A percentile compares a stretch with the other conserved stretches of the same genome.
phyloP scores from a whole-genome alignment of 2,797 vertebrate species.

The Lateolabrax maculatus region DNA sequence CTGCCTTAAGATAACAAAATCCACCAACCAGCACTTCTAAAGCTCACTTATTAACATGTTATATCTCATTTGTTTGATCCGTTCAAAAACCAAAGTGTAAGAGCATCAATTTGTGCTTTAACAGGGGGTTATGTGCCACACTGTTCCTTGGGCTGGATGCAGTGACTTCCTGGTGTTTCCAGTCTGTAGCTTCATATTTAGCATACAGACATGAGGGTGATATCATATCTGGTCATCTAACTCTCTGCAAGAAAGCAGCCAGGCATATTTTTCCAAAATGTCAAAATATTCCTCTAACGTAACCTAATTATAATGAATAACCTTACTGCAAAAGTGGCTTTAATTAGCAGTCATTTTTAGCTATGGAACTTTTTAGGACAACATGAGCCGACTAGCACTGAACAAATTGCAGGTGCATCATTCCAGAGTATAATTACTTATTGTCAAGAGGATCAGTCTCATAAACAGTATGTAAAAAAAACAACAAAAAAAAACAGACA shows the following conservation, averaged over 20 bases:
- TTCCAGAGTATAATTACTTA: constrained; percentile 8
- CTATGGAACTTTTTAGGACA: neutral
- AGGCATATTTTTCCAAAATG: neutral
- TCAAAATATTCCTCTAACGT: neutral
- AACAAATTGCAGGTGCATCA: constrained; percentile 8
- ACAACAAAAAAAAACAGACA: constrained; percentile 31
- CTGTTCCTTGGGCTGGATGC: neutral
- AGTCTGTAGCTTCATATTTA: neutral
- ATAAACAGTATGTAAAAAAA: constrained; percentile 24
- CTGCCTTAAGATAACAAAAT: too few relatives aligned
- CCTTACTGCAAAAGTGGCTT: neutral
- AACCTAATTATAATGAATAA: neutral
- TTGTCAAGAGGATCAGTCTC: constrained; percentile 13
- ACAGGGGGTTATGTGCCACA: neutral
- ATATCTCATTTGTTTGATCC: neutral
- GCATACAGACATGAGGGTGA: neutral
- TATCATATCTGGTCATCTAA: neutral
- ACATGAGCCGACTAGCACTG: neutral
- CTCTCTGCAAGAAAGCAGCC: neutral
- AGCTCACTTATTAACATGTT: neutral
- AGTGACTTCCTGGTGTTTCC: neutral
- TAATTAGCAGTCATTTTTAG: neutral
- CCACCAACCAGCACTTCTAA: neutral
- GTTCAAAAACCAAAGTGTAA: neutral
- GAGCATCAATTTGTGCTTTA: neutral